These are phyloP conservation scores for Chloropsis cyanopogon DNA, from an alignment of 2,113 vertebrate genomes.

Conservation along the genomic window DNA sequence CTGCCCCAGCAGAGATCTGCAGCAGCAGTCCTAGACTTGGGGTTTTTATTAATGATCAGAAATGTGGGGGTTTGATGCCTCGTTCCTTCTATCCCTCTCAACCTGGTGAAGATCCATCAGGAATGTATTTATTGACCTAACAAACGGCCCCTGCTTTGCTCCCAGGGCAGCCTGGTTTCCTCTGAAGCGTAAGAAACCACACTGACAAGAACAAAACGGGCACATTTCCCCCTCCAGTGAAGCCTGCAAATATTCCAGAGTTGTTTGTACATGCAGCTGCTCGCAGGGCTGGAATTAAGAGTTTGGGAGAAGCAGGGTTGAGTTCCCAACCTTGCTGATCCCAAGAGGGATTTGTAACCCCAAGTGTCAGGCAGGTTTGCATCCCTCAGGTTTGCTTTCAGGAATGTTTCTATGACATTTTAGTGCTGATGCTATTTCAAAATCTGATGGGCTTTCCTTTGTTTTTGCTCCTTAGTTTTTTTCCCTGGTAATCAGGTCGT, in stretches of 20 bases:
- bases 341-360: not conserved
- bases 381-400: not conserved
- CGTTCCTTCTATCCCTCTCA: not conserved
- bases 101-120: not conserved
- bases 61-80: not conserved
- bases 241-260: not conserved
- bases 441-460: not conserved
- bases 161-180: not conserved
- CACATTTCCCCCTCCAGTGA: not conserved
- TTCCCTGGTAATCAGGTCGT: not conserved
- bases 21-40: not conserved
- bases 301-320: not conserved
- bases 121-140: not conserved
- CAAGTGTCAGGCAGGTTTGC: accelerated
- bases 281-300: not conserved
- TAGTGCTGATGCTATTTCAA: not conserved
- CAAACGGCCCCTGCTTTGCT: not conserved
- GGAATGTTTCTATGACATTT: not conserved
- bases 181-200: not conserved
- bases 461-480: not conserved
- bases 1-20: not conserved
- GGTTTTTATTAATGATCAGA: not conserved
- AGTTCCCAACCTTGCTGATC: not conserved
- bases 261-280: not conserved
- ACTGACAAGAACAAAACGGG: not conserved